Percentiles rank a stretch among this genome's conserved stretches.
Conservation (phyloP, 1,140 invertebrate species). For the Aporrectodea caliginosa region DNA sequence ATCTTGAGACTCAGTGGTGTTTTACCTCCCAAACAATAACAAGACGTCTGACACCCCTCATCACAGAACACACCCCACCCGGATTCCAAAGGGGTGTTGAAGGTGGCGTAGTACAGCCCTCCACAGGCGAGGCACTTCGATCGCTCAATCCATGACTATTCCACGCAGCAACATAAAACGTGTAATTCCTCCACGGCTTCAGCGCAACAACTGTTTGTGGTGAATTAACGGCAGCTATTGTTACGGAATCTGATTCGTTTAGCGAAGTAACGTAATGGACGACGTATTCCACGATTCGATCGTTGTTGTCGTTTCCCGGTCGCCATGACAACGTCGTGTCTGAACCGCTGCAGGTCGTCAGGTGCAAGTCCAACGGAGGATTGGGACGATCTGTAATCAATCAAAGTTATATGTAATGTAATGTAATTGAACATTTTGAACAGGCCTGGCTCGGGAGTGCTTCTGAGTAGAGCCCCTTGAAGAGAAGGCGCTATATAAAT, state of each 20-base stretch:
- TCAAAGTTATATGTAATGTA: too few relatives aligned
- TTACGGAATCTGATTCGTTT: constrained; percentile 67
- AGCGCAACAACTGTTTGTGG: background rate
- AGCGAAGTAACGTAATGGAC: constrained; percentile 94
- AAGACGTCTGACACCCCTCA: constrained; percentile 79
- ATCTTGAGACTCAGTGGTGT: too few relatives aligned
- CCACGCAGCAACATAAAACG: constrained; percentile 85
- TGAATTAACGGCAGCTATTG: background rate
- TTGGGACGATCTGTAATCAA: constrained; percentile 16
- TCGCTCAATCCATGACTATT: constrained; percentile 89
- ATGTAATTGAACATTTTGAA: too few relatives aligned
- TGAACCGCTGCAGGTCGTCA: constrained; percentile 33
- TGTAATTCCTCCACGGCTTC: constrained; percentile 88
- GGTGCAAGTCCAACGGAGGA: constrained; percentile 3
- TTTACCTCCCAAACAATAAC: constrained; percentile 88
- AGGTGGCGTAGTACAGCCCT: constrained; percentile 78
- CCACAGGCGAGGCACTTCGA: constrained; percentile 72
- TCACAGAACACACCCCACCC: constrained; percentile 84
- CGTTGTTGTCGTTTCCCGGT: constrained; percentile 85
- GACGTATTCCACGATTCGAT: constrained; percentile 80
- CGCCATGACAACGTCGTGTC: constrained; percentile 73
- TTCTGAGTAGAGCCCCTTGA: too few relatives aligned
- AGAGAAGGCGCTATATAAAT: too few relatives aligned
- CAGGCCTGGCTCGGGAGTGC: too few relatives aligned
- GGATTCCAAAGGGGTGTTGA: constrained; percentile 91